phyloP scores from a whole-genome alignment of 2,113 vertebrate species.

The Pygoscelis antarcticus region DNA sequence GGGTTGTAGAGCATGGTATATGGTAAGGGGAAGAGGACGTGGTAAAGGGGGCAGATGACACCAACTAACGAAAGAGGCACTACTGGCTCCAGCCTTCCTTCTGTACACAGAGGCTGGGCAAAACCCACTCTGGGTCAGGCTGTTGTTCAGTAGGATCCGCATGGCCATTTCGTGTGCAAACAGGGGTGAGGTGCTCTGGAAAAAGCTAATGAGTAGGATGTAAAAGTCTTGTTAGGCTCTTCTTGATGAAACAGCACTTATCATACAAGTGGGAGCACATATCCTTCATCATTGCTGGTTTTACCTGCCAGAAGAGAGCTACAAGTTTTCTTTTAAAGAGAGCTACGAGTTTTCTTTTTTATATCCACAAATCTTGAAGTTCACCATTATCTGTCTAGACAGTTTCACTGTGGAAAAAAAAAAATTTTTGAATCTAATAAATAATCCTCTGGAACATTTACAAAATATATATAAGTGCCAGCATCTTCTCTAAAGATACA shows the following conservation, averaged over 20 bases:
- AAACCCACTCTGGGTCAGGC: not conserved
- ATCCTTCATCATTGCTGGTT: not conserved
- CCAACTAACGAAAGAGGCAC: not conserved
- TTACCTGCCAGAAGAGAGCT: not conserved
- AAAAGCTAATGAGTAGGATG: not conserved
- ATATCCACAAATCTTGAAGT: not conserved
- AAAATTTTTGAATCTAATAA: not conserved
- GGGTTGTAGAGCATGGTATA: fast-evolving
- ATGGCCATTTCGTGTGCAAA: not conserved
- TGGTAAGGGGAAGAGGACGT: not conserved
- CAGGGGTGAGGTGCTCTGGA: not conserved
- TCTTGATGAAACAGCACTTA: not conserved
- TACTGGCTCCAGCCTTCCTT: not conserved
- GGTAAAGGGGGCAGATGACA: not conserved
- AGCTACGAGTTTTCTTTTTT: not conserved
- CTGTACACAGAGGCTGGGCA: not conserved
- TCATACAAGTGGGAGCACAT: not conserved
- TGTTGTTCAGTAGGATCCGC: not conserved
- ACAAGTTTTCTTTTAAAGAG: not conserved
- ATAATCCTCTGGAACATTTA: conserved; percentile 5
- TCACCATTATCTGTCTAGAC: not conserved
- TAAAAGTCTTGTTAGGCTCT: not conserved
- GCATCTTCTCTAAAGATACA: not conserved
- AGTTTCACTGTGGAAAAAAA: not conserved
- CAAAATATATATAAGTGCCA: not conserved